Base-by-base conservation (phyloP, 1,140 invertebrate genomes). In the Penaeus japonicus region DNA sequence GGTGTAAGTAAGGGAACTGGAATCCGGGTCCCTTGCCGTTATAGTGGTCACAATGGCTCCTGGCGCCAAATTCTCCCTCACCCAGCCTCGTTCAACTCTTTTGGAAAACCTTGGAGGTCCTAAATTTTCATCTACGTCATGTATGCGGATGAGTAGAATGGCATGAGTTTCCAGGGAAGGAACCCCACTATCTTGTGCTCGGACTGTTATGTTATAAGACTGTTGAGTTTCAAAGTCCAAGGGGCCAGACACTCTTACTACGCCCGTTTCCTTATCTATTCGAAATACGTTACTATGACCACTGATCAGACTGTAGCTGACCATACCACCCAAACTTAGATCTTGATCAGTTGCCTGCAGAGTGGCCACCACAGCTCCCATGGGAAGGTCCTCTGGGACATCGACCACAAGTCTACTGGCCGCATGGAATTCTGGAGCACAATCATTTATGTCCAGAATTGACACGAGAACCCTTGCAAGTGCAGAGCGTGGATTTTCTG, bases 361-460 rank as follows among this genome's bases (percentile, higher is more conserved):
- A 1, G 92, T 92, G n/a, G 96, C 97, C 0, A 98, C 95, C 0
- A 98, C 95, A 70, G 96, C 96, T 85, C 97, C 97, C 1, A 95
- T 92, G 0, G 98, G 98, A 62, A 98, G 94, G 92, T 99, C 98
- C 93, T 99, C 98, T 0, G 97, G 94, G 1, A 98, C 95, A 92
- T 97, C 97, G 4, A 97, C 96, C 35, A 57, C 55, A 30, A 92
- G 91, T 39, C 47, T 86, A 79, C 81, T 75, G 18, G 87, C 84
- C 22, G 73, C 91, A 89, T 91, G 91, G 91, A 99, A 99, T 57
- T 93, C 94, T 0, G 98, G 98, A 0, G 96, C 94, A 91, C 98
- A 97, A 92, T 99, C 98, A 92, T 99, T 99, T 30, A 97, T 95
- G 92, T 99, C 98, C 90, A 97, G 95, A 1, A 99, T 95, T 1